Conservation (phyloP, 2,888 invertebrate genomes). For the Scaptomyza parva region DNA sequence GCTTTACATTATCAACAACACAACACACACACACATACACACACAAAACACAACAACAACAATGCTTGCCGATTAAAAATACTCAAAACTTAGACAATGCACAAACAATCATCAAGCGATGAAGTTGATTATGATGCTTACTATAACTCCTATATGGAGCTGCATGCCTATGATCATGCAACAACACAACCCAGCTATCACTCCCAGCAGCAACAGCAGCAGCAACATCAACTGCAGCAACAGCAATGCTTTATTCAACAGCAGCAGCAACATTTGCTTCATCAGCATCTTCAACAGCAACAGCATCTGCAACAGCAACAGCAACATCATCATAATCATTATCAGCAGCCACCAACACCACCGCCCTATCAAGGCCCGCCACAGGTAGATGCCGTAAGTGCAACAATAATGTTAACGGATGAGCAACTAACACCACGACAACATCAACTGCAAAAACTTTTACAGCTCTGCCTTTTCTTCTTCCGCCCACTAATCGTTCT, state of each 20-base stretch:
- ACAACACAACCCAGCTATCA: constrained; percentile 45
- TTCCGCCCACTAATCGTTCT: constrained; percentile 38
- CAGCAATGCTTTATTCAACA: too few relatives aligned
- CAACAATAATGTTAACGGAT: constrained; percentile 26
- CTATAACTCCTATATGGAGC: constrained; percentile 79
- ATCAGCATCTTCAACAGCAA: constrained; percentile 24
- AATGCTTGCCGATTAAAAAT: constrained; percentile 24
- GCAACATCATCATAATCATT: constrained; percentile 43
- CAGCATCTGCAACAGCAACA: constrained; percentile 48
- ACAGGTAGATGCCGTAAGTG: constrained; percentile 77
- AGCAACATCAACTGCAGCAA: constrained; percentile 25
- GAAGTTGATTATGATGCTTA: constrained; percentile 72
- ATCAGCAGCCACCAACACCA: constrained; percentile 56
- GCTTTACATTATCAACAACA: constrained; percentile 41
- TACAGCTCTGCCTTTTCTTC: neutral
- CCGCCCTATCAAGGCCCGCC: constrained; percentile 72
- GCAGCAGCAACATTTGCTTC: constrained; percentile 22
- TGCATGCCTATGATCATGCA: constrained; percentile 72
- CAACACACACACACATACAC: constrained; percentile 41
- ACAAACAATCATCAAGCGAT: constrained; percentile 65
- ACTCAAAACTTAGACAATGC: constrained; percentile 51
- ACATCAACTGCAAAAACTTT: constrained; percentile 5
- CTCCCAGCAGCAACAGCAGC: constrained; percentile 47
- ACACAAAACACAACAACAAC: constrained; percentile 39
- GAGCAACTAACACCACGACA: constrained; percentile 58